phyloP scores from a whole-genome alignment of 2,113 vertebrate genomes.

The Castor canadensis region DNA sequence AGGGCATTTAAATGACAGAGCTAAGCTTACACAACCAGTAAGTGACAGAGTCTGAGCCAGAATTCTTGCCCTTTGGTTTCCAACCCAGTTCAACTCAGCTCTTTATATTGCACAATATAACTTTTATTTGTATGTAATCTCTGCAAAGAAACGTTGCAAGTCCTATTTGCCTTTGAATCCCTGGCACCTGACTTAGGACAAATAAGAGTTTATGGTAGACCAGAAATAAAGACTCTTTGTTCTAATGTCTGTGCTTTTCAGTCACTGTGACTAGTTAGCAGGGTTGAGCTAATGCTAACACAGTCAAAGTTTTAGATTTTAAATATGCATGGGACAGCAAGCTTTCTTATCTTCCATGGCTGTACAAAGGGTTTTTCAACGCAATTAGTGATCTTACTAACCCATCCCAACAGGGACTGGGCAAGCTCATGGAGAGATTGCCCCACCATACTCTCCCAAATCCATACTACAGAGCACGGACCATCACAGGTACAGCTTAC shows the following conservation, averaged over 20 bases:
- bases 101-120: conserved; percentile 41
- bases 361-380: background rate
- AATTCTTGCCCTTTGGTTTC: background rate
- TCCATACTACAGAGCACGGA: background rate
- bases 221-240: conserved; percentile 47
- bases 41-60: background rate
- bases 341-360: background rate
- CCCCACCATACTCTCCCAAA: background rate
- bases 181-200: background rate
- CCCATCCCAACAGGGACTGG: background rate
- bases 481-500: background rate
- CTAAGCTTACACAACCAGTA: conserved; percentile 8
- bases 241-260: background rate
- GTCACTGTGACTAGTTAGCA: background rate
- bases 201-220: background rate
- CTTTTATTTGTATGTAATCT: background rate
- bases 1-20: conserved; percentile 5
- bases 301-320: background rate
- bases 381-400: background rate
- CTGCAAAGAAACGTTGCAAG: background rate
- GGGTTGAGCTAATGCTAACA: background rate
- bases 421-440: background rate
- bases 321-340: background rate
- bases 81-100: background rate
- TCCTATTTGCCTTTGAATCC: conserved; percentile 39